A percentile compares a stretch with the other conserved stretches of the same genome.
phyloP scores from a whole-genome alignment of 2,797 vertebrate genomes.

The Strix occidentalis region DNA sequence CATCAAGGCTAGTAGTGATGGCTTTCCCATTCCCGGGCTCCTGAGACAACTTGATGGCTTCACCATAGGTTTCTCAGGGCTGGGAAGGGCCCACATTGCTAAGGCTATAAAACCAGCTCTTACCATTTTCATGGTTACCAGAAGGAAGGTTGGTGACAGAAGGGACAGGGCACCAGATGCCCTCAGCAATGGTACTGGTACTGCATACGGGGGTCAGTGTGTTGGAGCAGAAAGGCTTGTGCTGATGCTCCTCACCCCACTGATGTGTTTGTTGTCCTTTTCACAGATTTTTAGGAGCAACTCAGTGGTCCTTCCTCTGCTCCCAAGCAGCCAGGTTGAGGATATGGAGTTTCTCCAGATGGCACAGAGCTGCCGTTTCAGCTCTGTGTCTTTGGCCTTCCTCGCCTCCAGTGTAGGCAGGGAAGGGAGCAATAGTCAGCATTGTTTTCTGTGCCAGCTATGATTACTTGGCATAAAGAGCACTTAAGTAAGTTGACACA shows the following conservation, averaged over 20 bases:
- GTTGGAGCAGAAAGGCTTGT: not conserved
- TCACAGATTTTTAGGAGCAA: not conserved
- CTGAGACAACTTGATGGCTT: not conserved
- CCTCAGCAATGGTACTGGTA: not conserved
- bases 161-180: not conserved
- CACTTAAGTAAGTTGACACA: not conserved
- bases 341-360: not conserved
- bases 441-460: not conserved
- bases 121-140: not conserved
- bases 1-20: not conserved
- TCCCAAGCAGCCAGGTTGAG: not conserved
- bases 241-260: not conserved
- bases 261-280: not conserved
- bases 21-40: not conserved
- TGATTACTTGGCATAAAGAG: conserved; percentile 6
- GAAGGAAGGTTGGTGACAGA: not conserved
- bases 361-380: not conserved
- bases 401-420: not conserved
- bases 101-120: not conserved
- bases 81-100: not conserved
- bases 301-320: not conserved
- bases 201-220: accelerated
- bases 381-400: not conserved
- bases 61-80: not conserved
- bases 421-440: not conserved